Base-by-base conservation (phyloP, 2,888 invertebrate species). In the Chalcosyrphus nemorum region DNA sequence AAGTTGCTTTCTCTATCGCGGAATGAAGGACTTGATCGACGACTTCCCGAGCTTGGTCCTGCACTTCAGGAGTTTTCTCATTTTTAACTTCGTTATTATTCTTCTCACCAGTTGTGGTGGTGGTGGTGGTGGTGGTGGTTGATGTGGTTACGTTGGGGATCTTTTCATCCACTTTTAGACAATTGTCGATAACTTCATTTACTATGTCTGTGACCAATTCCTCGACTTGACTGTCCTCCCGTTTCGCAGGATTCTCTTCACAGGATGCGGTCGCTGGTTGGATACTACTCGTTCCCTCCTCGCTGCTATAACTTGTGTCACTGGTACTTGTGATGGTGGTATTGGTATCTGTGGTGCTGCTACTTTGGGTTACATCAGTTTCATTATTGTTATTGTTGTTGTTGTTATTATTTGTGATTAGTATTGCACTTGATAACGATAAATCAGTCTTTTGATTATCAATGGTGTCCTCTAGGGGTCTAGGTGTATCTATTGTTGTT, bases 11-110 rank as follows among this genome's bases (percentile, higher is more conserved):
- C 86, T 92, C 92, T 17, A 92, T 88, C 4, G 93, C 92, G 71
- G 92, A 90, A 19, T 92, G 91, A n/a, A 93, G 87, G 17, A 93
- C 93, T 81, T 93, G 92, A 78, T 93, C 92, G 1, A 93, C 92
- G 27, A 93, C 92, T 86, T 92, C 92, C 41, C 92, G 91, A 38
- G 93, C 93, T 74, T 93, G 91, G 63, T 92, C 78, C 54, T 86
- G 80, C 45, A 86, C 29, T 13, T 81, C 86, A 0, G 21, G 59
- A 5, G 75, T 52, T 52, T 87, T 56, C 27, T 88, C 86, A 21
- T 87, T 87, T 4, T 86, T 82, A 27, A 81, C 59, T 71, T 86
- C 87, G 32, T 86, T 85, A 57, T 86, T 86, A 21, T 81, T 86
- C 41, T 85, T 86, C 52, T 86, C 86, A 2, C 89, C 87, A 59